These are phyloP conservation scores for Rachycentron canadum DNA, from an alignment of 2,797 vertebrate species.

Conservation along the genomic window DNA sequence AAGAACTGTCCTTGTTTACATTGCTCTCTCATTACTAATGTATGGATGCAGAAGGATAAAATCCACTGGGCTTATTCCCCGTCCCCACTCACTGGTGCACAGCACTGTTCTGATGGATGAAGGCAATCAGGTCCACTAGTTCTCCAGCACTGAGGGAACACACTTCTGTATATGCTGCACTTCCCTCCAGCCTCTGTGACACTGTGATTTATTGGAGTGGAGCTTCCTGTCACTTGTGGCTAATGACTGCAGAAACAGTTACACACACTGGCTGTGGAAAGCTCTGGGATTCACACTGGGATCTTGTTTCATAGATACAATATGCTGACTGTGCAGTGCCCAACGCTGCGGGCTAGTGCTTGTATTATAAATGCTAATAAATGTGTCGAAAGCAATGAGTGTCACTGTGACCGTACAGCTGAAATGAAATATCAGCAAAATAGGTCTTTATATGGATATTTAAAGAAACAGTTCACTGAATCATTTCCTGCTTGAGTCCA, in stretches of 20 bases:
- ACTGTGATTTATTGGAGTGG: slow-evolving; percentile 70
- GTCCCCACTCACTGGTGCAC: slow-evolving; percentile 1
- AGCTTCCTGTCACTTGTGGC: slow-evolving; percentile 30
- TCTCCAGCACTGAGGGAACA: slow-evolving; percentile 55
- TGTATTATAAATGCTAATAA: slow-evolving; percentile 27
- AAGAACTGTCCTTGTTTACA: not conserved
- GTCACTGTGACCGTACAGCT: not conserved
- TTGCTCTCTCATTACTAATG: slow-evolving; percentile 5
- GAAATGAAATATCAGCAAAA: slow-evolving; percentile 16
- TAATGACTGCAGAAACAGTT: slow-evolving; percentile 21
- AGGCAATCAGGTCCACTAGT: slow-evolving; percentile 41
- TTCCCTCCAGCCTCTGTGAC: slow-evolving; percentile 46
- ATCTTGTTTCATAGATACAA: slow-evolving; percentile 27
- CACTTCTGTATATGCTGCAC: slow-evolving; percentile 46
- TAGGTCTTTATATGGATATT: not conserved
- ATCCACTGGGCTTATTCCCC: slow-evolving; percentile 17
- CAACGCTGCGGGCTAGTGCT: not conserved
- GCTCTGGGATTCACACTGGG: slow-evolving; percentile 19
- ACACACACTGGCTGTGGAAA: slow-evolving; percentile 13
- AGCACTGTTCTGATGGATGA: slow-evolving; percentile 65
- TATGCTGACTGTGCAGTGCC: slow-evolving; percentile 45
- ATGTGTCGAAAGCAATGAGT: not conserved
- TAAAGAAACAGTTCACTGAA: not conserved
- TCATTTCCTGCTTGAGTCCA: not conserved
- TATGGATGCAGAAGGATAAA: slow-evolving; percentile 14